phyloP scores from a whole-genome alignment of 2,888 invertebrate genomes.

The Pandemis cinnamomeana region DNA sequence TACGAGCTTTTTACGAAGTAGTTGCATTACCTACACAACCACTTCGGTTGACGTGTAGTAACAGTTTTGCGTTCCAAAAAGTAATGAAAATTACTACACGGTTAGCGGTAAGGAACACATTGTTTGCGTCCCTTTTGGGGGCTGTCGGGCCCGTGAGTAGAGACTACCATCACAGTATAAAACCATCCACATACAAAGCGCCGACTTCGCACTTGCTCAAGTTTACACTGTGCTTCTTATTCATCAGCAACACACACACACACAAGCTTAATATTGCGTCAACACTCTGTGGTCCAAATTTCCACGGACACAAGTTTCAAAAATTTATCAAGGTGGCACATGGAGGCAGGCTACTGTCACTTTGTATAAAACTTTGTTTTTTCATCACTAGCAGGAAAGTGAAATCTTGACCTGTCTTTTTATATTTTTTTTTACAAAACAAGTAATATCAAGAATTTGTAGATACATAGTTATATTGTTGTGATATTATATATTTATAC shows the following conservation, averaged over 20 bases:
- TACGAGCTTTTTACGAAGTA: too few relatives aligned
- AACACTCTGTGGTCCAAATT: slow-evolving; percentile 28
- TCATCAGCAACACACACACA: not conserved
- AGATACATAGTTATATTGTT: too few relatives aligned
- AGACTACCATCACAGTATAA: slow-evolving; percentile 30
- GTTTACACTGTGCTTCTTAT: slow-evolving; percentile 24
- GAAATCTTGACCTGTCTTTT: too few relatives aligned
- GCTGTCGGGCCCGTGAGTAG: slow-evolving; percentile 36
- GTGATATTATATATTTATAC: too few relatives aligned
- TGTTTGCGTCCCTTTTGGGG: not conserved
- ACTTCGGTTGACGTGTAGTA: too few relatives aligned
- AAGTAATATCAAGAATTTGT: too few relatives aligned
- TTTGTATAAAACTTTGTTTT: not conserved
- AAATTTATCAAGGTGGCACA: slow-evolving; percentile 47
- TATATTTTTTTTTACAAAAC: too few relatives aligned
- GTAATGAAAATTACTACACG: too few relatives aligned
- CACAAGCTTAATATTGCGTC: slow-evolving; percentile 28
- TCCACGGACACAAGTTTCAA: slow-evolving; percentile 13
- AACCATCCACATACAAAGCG: not conserved
- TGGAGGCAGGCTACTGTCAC: slow-evolving; percentile 30
- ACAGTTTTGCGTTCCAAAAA: too few relatives aligned
- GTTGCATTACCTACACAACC: too few relatives aligned
- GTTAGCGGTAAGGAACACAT: not conserved
- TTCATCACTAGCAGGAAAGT: too few relatives aligned
- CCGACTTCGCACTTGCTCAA: not conserved